phyloP scores from a whole-genome alignment of 1,140 invertebrate species.

The Whitmania pigra region DNA sequence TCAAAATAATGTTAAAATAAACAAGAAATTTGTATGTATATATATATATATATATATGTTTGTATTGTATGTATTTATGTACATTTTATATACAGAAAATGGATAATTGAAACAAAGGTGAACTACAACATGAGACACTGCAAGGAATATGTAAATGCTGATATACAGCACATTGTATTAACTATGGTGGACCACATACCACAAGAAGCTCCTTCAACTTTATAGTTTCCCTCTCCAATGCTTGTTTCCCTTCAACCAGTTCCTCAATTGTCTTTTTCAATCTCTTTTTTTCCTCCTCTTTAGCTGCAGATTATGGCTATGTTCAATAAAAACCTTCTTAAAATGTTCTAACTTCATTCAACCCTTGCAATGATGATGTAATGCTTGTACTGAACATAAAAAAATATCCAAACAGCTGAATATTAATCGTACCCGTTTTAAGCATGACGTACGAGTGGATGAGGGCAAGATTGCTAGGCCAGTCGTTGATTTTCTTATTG shows the following conservation, averaged over 20 bases:
- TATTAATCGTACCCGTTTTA: constrained; percentile 10
- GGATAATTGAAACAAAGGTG: not conserved
- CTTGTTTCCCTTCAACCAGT: constrained; percentile 6
- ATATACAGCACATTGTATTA: not conserved
- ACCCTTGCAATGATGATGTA: not conserved
- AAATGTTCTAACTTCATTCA: not conserved
- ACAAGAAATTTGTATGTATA: too few relatives aligned
- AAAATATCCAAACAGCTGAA: not conserved
- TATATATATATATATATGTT: too few relatives aligned
- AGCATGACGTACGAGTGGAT: constrained; percentile 18
- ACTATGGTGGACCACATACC: not conserved
- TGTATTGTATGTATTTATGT: too few relatives aligned
- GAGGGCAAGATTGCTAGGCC: constrained; percentile 13
- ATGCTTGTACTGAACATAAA: constrained; percentile 1
- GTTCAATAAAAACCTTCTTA: too few relatives aligned
- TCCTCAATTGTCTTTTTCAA: not conserved
- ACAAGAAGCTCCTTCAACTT: not conserved
- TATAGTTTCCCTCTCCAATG: not conserved
- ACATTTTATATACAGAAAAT: too few relatives aligned
- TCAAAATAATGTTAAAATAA: not conserved
- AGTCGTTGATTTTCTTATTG: constrained; percentile 8
- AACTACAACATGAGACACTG: too few relatives aligned
- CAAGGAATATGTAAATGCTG: too few relatives aligned
- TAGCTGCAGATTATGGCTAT: not conserved
- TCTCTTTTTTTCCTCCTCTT: constrained; percentile 9